phyloP scores from a whole-genome alignment of 2,113 vertebrate genomes.

The Theristicus caerulescens region DNA sequence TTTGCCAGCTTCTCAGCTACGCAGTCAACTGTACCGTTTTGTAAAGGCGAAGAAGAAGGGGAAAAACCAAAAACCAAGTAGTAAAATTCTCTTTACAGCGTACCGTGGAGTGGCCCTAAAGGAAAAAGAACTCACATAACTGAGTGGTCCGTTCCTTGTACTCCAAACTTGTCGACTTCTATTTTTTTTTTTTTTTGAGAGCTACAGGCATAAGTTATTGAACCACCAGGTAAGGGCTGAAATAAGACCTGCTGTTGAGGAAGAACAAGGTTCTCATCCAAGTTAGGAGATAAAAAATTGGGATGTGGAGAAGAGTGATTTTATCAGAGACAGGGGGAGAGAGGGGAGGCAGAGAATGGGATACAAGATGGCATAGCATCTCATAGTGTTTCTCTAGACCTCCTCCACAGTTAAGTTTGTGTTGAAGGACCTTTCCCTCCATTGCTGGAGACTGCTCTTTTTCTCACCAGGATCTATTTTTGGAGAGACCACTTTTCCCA shows the following conservation, averaged over 20 bases:
- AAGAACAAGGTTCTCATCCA: not conserved
- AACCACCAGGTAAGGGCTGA: not conserved
- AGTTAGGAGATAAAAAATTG: not conserved
- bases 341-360: accelerated
- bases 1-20: not conserved
- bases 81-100: not conserved
- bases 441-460: not conserved
- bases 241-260: not conserved
- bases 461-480: not conserved
- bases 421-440: not conserved
- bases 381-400: not conserved
- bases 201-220: not conserved
- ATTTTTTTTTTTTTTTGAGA: not conserved
- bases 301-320: not conserved
- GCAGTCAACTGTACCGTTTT: not conserved
- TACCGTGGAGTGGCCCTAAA: not conserved
- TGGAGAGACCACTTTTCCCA: not conserved
- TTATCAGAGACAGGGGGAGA: not conserved
- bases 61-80: not conserved
- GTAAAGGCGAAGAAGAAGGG: not conserved
- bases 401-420: not conserved
- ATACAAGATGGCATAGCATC: not conserved
- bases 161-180: not conserved
- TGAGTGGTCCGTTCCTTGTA: not conserved
- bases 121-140: not conserved